A percentile compares a stretch with the other conserved stretches of the same genome.
Evolutionary conservation across 2,888 invertebrate genomes (phyloP).

Genomic region (Crocallis elinguaria): DNA sequence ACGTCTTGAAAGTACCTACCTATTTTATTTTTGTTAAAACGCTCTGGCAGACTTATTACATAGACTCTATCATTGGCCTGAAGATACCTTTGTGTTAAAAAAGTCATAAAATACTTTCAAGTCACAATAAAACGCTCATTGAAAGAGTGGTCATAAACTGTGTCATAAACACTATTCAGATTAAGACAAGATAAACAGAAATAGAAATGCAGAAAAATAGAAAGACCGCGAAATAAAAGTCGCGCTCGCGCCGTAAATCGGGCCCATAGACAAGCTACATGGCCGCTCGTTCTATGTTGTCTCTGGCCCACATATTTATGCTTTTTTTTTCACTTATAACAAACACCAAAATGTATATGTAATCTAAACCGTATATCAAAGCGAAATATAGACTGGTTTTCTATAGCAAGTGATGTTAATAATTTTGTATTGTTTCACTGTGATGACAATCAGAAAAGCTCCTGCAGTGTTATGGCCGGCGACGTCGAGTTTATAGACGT

Average conservation of each 20-base stretch:
- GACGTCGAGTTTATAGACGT: constrained; percentile 49
- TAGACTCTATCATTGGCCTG: too few species aligned
- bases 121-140: constrained; percentile 25
- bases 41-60: too few species aligned
- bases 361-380: constrained; percentile 24
- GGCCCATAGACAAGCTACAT: constrained; percentile 75
- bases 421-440: constrained; percentile 50
- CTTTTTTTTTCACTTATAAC: constrained; percentile 46
- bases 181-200: constrained; percentile 33
- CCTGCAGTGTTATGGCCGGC: constrained; percentile 65
- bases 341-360: constrained; percentile 26
- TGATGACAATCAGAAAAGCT: constrained; percentile 66
- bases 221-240: constrained; percentile 65
- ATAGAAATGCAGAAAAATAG: constrained; percentile 50
- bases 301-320: constrained; percentile 63
- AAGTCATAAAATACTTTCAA: constrained; percentile 11
- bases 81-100: constrained; percentile 3
- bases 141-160: constrained; percentile 38
- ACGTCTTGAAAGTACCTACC: too few species aligned
- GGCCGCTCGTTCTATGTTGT: constrained; percentile 74
- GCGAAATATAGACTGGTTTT: constrained; percentile 38
- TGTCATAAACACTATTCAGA: constrained; percentile 36
- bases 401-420: constrained; percentile 31
- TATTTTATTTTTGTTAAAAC: too few species aligned
- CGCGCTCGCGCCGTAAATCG: constrained; percentile 68